Base-by-base conservation (phyloP, 2,797 vertebrate genomes). In the Lutjanus argentimaculatus region DNA sequence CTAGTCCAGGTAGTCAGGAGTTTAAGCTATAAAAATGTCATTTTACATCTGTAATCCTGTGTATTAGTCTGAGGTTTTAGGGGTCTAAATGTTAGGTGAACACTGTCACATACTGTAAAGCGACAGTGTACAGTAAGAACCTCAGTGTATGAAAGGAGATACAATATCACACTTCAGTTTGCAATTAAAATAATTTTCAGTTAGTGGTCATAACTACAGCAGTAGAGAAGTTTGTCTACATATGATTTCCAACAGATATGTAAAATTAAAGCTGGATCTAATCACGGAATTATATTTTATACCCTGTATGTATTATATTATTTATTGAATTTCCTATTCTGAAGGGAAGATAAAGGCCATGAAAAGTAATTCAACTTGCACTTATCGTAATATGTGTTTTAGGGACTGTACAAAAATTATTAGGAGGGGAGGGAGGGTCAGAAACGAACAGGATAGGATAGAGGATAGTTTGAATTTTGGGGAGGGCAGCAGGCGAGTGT, bases 31-130 rank as follows among this genome's bases (percentile, higher is more conserved):
- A 95, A 95, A 95, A 93, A 92, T 94, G 93, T 93, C 91, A 95
- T 94, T 95, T 95, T 85, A 88, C 72, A 89, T 94, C 80, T 91
- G 92, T 96, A 96, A 96, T 96, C 95, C 94, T 88, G 90, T 92
- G 94, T 95, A 94, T 95, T 96, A 96, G 94, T 86, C 66, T 83
- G 87, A 94, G 93, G 90, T 95, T 94, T 95, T 91, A 92, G 79
- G 48, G 91, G 89, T 92, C 87, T 84, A 67, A 83, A 89, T 93
- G 83, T 91, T 88, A 86, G 79, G 85, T 83, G 91, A 94, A 89
- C 89, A 85, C 75, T 77, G 88, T 62, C 75, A 74, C 82, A 82
- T 88, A 36, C 30, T 36, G 30, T 36, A 91, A 88, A 91, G 89
- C 73, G n/a, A 79, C 74, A 62, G 77, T 70, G 82, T 25, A 49